phyloP scores from a whole-genome alignment of 2,797 vertebrate species.

The Chiloscyllium punctatum region DNA sequence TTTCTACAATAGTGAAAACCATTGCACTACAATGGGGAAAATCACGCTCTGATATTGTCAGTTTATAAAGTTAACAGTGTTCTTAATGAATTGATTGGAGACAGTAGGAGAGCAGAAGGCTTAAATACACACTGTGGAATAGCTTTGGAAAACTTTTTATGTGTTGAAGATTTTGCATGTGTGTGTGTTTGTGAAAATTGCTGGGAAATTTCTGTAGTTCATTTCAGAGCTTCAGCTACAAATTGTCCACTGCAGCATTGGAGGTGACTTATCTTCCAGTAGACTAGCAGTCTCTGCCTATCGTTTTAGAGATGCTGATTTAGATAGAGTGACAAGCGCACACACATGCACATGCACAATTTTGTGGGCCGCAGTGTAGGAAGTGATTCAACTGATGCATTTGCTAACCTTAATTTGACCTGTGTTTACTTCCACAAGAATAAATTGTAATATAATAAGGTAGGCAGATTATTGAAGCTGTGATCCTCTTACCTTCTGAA shows the following conservation, averaged over 20 bases:
- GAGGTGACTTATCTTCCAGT: background rate
- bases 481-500: constrained; percentile 2
- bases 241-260: constrained; percentile 10
- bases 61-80: background rate
- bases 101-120: background rate
- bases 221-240: background rate
- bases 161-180: background rate
- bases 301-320: background rate
- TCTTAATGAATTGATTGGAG: background rate
- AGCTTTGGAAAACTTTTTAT: background rate
- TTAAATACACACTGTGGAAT: background rate
- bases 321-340: too few species aligned
- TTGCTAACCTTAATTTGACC: constrained; percentile 27
- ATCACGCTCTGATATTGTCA: background rate
- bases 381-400: background rate
- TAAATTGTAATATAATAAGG: background rate
- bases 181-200: background rate
- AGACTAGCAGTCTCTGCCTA: background rate
- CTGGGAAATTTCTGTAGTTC: background rate
- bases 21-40: background rate
- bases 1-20: too few species aligned
- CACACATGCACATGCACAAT: too few species aligned
- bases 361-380: background rate
- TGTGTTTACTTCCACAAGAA: background rate
- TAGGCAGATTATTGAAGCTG: constrained; percentile 9